phyloP scores from a whole-genome alignment of 2,888 invertebrate genomes.

The Cheilosia impressa region DNA sequence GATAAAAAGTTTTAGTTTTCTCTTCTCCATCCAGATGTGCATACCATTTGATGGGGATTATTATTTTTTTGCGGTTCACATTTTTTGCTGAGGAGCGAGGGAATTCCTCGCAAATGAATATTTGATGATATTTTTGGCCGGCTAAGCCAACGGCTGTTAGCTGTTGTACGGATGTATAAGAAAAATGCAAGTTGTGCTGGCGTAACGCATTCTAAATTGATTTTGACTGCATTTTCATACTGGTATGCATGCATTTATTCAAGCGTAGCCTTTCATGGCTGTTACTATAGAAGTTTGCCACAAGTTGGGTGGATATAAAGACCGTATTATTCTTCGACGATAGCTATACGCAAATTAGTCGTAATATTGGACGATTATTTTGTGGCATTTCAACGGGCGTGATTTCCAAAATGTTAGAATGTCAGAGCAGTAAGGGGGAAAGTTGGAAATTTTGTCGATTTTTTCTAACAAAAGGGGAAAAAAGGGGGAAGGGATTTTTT shows the following conservation, averaged over 20 bases:
- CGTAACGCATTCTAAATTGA: neutral
- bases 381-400: too few species aligned
- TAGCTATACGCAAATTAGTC: too few species aligned
- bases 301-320: neutral
- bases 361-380: too few species aligned
- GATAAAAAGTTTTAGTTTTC: constrained; percentile 47
- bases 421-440: too few species aligned
- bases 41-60: constrained; percentile 25
- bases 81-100: neutral
- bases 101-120: constrained; percentile 43
- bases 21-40: constrained; percentile 29
- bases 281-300: neutral
- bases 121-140: constrained; percentile 35
- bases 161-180: too few species aligned
- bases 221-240: neutral
- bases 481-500: too few species aligned
- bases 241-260: neutral
- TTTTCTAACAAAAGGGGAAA: too few species aligned
- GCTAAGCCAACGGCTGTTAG: too few species aligned
- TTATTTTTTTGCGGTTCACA: constrained; percentile 1
- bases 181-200: neutral
- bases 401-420: too few species aligned
- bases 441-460: too few species aligned
- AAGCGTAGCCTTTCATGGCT: neutral
- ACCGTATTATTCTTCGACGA: too few species aligned